Conservation (phyloP, 2,113 vertebrate species). For the Anser cygnoides region DNA sequence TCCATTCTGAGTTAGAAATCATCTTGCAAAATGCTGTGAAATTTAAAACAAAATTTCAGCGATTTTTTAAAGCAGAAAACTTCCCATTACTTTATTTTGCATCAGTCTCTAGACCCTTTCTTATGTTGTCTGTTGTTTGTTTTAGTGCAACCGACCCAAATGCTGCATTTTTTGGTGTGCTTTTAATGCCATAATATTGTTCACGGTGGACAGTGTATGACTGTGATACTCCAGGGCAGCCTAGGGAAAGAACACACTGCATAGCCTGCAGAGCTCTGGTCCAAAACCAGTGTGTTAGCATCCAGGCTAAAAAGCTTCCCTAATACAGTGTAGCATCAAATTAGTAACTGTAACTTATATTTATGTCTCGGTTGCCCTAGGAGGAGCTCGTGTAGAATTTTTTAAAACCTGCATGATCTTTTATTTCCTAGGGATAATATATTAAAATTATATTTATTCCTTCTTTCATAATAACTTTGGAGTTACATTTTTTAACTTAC, state of each 20-base stretch:
- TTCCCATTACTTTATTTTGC: not conserved
- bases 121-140: not conserved
- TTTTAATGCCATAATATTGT: not conserved
- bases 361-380: not conserved
- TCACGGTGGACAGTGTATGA: not conserved
- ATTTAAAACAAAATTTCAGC: not conserved
- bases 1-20: not conserved
- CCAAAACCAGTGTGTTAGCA: not conserved
- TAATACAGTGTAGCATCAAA: not conserved
- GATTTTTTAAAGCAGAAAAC: not conserved
- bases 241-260: fast-evolving
- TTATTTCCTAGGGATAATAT: not conserved
- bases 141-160: not conserved
- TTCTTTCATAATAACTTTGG: not conserved
- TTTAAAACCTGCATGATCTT: not conserved
- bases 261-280: not conserved
- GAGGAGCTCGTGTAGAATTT: not conserved
- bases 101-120: not conserved
- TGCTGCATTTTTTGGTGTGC: not conserved
- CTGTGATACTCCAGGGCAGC: not conserved
- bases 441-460: not conserved
- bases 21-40: not conserved
- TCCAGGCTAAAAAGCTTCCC: not conserved
- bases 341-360: not conserved
- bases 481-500: not conserved